Base-by-base conservation (phyloP, 2,113 vertebrate species). In the Protobothrops mucrosquamatus region DNA sequence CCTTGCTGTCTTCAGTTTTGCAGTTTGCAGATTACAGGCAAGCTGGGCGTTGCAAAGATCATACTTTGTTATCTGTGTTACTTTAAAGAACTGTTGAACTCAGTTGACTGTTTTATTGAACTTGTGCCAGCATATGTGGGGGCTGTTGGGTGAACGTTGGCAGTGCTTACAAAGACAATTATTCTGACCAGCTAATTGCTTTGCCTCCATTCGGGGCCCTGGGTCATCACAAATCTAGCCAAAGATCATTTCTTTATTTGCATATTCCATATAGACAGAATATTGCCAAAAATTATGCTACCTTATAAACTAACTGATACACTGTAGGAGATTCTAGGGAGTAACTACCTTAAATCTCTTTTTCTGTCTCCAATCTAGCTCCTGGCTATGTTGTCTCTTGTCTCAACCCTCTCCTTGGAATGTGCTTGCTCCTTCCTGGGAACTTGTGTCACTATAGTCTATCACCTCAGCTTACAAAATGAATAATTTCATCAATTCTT, bases 401-500 rank as follows among this genome's bases (percentile, higher is more conserved):
- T 34, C 29, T 69, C 64, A 69, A 34, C 12, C 4, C 5, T 69
- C 29, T n/a, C 26, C 11, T 69, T 69, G 5, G 64, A n/a, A 69
- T n/a, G 64, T n/a, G 4, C 64, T 34, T 4, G 6, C 29, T 69
- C 29, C 29, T n/a, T 34, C 29, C 64, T 69, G 12, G 64, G 64
- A 69, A 69, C 12, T 69, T 69, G 12, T n/a, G 29, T 34, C 15
- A 69, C 29, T 69, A 6, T n/a, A 69, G 29, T 34, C 29, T 29
- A 69, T 69, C 64, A 64, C 12, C 29, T n/a, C 12, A 69, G 93
- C 97, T 97, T 96, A 97, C 97, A 97, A 97, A 98, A 97, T 95
- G 96, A 95, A 97, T 95, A 97, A 96, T 97, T 98, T 97, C 97
- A 98, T 98, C 97, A 97, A 88, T 87, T 95, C 95, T 96, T 95